Evolutionary conservation across 2,888 invertebrate species (phyloP).

Genomic region (Orthosia incerta): DNA sequence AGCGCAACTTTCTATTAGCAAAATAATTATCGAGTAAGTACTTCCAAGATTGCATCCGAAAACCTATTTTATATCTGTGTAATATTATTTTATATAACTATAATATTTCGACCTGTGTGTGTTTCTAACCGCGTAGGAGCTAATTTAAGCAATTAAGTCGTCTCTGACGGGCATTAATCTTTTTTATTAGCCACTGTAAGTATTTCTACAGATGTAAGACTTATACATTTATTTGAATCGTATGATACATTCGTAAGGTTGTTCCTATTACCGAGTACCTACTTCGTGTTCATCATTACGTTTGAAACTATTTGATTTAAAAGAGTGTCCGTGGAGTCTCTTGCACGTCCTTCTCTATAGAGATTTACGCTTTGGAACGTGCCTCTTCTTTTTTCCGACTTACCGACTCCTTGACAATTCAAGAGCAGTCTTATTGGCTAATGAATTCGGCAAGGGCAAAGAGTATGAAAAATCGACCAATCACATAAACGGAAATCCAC

Average conservation of each 20-base stretch:
- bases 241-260: not conserved
- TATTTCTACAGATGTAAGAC: not conserved
- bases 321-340: not conserved
- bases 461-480: too few relatives aligned
- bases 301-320: too few relatives aligned
- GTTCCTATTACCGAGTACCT: not conserved
- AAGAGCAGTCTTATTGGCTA: too few relatives aligned
- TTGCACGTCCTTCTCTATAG: too few relatives aligned
- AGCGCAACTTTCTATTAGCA: too few relatives aligned
- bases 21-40: not conserved
- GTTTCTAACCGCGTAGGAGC: constrained; percentile 8
- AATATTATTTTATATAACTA: not conserved
- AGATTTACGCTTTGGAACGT: too few relatives aligned
- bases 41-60: not conserved
- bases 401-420: too few relatives aligned
- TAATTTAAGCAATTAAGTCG: constrained; percentile 33
- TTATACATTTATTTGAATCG: not conserved
- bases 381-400: too few relatives aligned
- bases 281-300: not conserved
- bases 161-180: constrained; percentile 13
- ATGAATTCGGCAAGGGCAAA: too few relatives aligned
- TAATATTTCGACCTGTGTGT: constrained; percentile 4
- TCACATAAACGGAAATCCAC: too few relatives aligned
- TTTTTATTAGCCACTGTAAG: constrained; percentile 14
- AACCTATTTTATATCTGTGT: not conserved